phyloP scores from a whole-genome alignment of 2,113 vertebrate species.

The Thermophis baileyi region DNA sequence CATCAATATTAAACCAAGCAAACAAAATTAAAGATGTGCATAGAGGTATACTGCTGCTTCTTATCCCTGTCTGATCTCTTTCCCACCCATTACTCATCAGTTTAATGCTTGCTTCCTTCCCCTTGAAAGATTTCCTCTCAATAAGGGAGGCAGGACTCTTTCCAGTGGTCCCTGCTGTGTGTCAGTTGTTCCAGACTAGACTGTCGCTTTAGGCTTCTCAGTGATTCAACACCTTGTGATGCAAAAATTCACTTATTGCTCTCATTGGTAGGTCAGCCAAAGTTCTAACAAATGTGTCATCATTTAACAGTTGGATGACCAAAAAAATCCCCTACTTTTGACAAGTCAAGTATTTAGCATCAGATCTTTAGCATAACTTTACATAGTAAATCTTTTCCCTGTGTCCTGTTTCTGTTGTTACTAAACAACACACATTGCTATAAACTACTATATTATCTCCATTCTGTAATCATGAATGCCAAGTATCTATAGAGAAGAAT shows the following conservation, averaged over 20 bases:
- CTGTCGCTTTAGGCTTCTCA: conserved; percentile 46
- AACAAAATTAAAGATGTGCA: conserved; percentile 32
- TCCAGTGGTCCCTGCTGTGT: conserved; percentile 54
- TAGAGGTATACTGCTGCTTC: conserved; percentile 31
- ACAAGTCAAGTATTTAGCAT: not conserved
- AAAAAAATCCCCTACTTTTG: conserved; percentile 18
- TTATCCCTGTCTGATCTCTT: conserved; percentile 6
- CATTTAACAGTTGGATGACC: conserved; percentile 11
- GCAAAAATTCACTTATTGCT: conserved; percentile 30
- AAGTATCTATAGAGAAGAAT: not conserved
- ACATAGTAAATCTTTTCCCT: not conserved
- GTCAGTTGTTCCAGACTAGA: conserved; percentile 43
- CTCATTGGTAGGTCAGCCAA: conserved; percentile 21
- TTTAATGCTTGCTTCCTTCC: conserved; percentile 54
- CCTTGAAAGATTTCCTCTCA: conserved; percentile 54
- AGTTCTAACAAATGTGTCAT: conserved; percentile 3
- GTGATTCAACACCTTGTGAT: conserved; percentile 23
- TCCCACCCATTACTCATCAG: conserved; percentile 39
- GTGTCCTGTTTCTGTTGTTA: not conserved
- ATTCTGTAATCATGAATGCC: not conserved
- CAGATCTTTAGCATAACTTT: not conserved
- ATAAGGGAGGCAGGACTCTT: conserved; percentile 38
- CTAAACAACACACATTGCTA: not conserved
- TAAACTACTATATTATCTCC: not conserved
- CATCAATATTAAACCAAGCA: conserved; percentile 19